phyloP scores from a whole-genome alignment of 2,797 vertebrate genomes.

The Semaprochilodus insignis region DNA sequence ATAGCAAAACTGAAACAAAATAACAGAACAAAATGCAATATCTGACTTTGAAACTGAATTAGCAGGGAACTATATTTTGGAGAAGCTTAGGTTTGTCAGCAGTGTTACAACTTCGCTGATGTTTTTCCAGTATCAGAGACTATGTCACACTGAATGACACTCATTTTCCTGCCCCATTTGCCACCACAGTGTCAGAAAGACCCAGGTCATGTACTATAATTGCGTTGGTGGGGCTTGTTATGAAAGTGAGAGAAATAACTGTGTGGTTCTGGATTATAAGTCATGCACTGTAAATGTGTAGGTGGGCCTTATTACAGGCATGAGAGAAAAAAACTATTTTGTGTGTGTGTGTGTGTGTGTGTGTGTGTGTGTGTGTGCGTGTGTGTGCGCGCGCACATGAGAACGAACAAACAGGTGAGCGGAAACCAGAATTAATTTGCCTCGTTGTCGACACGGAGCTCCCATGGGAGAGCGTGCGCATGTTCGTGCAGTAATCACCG shows the following conservation, averaged over 20 bases:
- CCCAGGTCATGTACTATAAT: not conserved
- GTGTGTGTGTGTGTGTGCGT: slow-evolving; percentile 23
- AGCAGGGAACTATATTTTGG: no score
- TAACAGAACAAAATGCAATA: no score
- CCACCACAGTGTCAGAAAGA: no score
- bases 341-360: slow-evolving; percentile 11
- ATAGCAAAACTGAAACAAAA: no score
- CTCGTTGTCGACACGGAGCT: slow-evolving; percentile 66
- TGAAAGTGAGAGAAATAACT: not conserved
- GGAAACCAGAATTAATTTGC: slow-evolving; percentile 69
- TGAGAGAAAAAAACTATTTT: not conserved
- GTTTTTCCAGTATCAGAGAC: no score
- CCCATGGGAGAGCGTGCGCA: slow-evolving; percentile 65
- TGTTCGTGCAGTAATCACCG: slow-evolving; percentile 79
- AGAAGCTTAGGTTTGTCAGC: no score
- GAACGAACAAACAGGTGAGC: slow-evolving; percentile 42
- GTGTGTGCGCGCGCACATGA: slow-evolving; percentile 33
- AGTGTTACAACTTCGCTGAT: no score
- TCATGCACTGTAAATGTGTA: slow-evolving; percentile 25
- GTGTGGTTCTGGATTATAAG: not conserved
- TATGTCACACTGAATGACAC: no score
- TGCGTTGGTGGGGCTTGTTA: not conserved
- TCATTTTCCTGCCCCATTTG: no score
- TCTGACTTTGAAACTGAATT: no score
- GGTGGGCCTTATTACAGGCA: slow-evolving; percentile 8